These are phyloP conservation scores for Andricus curvator DNA, from an alignment of 2,888 invertebrate genomes.

Conservation along the genomic window DNA sequence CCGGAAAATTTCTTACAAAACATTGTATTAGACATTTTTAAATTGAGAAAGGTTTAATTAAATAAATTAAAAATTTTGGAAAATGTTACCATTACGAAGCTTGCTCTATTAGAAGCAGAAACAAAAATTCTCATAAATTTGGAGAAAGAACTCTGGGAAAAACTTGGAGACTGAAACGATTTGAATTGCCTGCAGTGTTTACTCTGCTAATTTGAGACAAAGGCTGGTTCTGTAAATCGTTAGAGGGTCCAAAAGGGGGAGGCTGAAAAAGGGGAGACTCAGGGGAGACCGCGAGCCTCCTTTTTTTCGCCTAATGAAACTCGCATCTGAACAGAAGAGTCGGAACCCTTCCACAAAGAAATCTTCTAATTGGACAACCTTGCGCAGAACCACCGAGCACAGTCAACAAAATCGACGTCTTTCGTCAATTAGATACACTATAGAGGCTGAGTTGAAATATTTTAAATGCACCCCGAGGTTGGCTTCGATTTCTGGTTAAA, in stretches of 20 bases:
- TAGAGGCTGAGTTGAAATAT: conserved; percentile 12
- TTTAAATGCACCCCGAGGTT: conserved; percentile 17
- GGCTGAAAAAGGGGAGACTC: neutral
- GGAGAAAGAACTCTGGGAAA: neutral
- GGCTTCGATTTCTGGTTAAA: conserved; percentile 4
- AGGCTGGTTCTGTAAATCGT: neutral
- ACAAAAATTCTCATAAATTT: too few relatives aligned
- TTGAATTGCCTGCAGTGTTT: neutral
- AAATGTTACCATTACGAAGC: too few relatives aligned
- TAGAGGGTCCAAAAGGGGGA: neutral
- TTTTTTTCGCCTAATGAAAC: conserved; percentile 34
- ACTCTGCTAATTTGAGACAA: neutral
- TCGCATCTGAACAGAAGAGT: conserved; percentile 19
- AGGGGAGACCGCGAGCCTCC: conserved; percentile 9
- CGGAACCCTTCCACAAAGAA: conserved; percentile 31
- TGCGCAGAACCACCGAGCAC: conserved; percentile 16
- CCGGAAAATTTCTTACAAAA: too few relatives aligned
- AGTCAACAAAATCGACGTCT: conserved; percentile 29
- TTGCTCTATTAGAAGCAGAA: too few relatives aligned
- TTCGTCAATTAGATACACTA: conserved; percentile 32
- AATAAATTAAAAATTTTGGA: too few relatives aligned
- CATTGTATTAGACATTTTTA: too few relatives aligned
- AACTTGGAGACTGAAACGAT: conserved; percentile 9
- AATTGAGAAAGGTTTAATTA: too few relatives aligned
- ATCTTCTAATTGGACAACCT: conserved; percentile 38